Percentiles rank a stretch among this genome's conserved stretches.
Conservation (phyloP, 2,113 vertebrate species). For the Odontesthes bonariensis region DNA sequence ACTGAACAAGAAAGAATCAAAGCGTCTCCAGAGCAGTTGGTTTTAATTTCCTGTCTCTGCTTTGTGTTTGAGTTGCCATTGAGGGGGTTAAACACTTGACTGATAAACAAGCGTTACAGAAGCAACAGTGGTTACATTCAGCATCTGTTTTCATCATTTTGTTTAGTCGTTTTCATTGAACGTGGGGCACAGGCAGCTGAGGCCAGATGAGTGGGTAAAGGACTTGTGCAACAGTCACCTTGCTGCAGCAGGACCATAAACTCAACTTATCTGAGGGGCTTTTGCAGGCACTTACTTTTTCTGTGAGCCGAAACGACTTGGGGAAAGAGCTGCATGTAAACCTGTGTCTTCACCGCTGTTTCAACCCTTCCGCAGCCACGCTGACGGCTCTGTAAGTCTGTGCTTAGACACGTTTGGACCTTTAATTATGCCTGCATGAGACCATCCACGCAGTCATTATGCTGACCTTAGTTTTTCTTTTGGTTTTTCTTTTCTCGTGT, state of each 20-base stretch:
- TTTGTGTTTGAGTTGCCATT: constrained; percentile 50
- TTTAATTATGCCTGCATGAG: not conserved
- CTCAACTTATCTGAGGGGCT: constrained; percentile 11
- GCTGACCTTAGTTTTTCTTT: too few species aligned
- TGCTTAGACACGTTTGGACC: not conserved
- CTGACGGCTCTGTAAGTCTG: not conserved
- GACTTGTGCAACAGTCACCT: constrained; percentile 41
- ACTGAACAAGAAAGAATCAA: constrained; percentile 48
- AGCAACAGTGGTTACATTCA: constrained; percentile 68
- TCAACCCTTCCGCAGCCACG: not conserved
- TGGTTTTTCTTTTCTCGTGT: not conserved
- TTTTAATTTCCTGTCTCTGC: constrained; percentile 73
- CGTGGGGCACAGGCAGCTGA: constrained; percentile 20
- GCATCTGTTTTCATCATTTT: constrained; percentile 55
- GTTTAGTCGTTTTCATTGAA: constrained; percentile 51
- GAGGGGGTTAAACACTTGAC: constrained; percentile 10
- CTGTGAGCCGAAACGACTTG: constrained; percentile 1
- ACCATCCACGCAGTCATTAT: not conserved
- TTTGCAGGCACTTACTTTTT: constrained; percentile 1
- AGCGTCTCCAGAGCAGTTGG: constrained; percentile 63
- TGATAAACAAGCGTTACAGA: constrained; percentile 65
- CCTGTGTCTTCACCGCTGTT: not conserved
- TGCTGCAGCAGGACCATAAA: constrained; percentile 27
- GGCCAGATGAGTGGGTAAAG: constrained; percentile 38
- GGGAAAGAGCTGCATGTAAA: not conserved